Conservation (phyloP, 2,797 vertebrate species). For the Telmatherina bonti region DNA sequence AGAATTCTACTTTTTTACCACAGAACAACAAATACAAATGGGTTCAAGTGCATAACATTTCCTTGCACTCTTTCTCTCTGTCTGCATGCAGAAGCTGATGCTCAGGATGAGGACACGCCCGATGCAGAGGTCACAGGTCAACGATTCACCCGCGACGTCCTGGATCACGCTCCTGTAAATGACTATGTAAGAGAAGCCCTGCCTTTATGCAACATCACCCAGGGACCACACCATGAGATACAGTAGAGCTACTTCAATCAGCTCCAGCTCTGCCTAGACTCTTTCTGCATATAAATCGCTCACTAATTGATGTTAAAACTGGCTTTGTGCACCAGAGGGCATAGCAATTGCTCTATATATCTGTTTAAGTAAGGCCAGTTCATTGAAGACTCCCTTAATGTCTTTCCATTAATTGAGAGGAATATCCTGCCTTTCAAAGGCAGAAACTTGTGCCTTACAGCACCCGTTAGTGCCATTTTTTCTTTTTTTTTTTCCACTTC, state of each 20-base stretch:
- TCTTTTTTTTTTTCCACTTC: conserved; percentile 41
- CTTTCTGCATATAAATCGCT: conserved; percentile 82
- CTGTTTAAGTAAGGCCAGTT: conserved; percentile 87
- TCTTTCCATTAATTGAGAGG: conserved; percentile 84
- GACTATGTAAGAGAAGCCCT: conserved; percentile 90
- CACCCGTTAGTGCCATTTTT: conserved; percentile 61
- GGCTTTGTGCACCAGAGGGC: conserved; percentile 84
- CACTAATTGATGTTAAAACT: conserved; percentile 86
- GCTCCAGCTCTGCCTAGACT: conserved; percentile 63
- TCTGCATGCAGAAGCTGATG: conserved; percentile 79
- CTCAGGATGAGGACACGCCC: conserved; percentile 79
- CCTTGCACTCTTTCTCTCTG: not conserved
- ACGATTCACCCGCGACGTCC: conserved; percentile 88
- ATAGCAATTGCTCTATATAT: conserved; percentile 86
- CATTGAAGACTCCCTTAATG: conserved; percentile 86
- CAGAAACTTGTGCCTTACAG: conserved; percentile 77
- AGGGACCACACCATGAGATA: conserved; percentile 50
- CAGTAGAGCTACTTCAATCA: conserved; percentile 67
- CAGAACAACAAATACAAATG: not conserved
- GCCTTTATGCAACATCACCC: conserved; percentile 7
- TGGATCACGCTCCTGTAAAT: conserved; percentile 87
- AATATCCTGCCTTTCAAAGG: conserved; percentile 85
- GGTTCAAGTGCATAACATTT: conserved; percentile 17
- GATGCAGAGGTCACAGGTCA: conserved; percentile 75
- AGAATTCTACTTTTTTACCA: conserved; percentile 24